Conservation (phyloP, 2,888 invertebrate species). For the Amorpha juglandis region DNA sequence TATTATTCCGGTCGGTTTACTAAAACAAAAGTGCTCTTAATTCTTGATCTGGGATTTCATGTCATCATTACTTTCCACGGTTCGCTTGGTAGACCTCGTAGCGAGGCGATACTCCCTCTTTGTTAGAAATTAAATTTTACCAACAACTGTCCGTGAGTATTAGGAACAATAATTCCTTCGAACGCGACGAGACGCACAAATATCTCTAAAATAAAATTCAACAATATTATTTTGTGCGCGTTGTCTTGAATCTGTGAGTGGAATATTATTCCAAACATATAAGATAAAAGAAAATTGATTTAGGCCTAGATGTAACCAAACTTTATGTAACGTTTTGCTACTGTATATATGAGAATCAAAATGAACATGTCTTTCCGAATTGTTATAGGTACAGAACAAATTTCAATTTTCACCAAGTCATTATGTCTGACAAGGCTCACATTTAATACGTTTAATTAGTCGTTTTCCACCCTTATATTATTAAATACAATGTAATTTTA, state of each 20-base stretch:
- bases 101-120: conserved; percentile 49
- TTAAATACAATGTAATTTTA: conserved; percentile 5
- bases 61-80: conserved; percentile 71
- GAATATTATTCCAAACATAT: conserved; percentile 2
- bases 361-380: neutral
- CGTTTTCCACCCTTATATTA: conserved; percentile 10
- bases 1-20: conserved; percentile 77
- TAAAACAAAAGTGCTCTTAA: conserved; percentile 76
- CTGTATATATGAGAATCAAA: neutral
- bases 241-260: conserved; percentile 4
- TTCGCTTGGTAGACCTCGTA: conserved; percentile 59
- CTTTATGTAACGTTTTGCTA: neutral
- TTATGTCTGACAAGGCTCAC: neutral
- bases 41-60: conserved; percentile 77
- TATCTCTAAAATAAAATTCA: conserved; percentile 57
- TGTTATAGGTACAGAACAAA: neutral
- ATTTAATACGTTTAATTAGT: conserved; percentile 12
- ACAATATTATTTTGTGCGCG: conserved; percentile 37
- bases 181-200: conserved; percentile 49
- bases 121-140: conserved; percentile 68
- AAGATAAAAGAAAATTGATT: conserved; percentile 3
- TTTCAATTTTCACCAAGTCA: neutral
- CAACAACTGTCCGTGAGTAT: conserved; percentile 56
- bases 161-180: conserved; percentile 58
- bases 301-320: neutral